A percentile compares a stretch with the other conserved stretches of the same genome.
These are phyloP conservation scores for Jacana jacana DNA, from an alignment of 2,113 vertebrate genomes.

Conservation along the genomic window DNA sequence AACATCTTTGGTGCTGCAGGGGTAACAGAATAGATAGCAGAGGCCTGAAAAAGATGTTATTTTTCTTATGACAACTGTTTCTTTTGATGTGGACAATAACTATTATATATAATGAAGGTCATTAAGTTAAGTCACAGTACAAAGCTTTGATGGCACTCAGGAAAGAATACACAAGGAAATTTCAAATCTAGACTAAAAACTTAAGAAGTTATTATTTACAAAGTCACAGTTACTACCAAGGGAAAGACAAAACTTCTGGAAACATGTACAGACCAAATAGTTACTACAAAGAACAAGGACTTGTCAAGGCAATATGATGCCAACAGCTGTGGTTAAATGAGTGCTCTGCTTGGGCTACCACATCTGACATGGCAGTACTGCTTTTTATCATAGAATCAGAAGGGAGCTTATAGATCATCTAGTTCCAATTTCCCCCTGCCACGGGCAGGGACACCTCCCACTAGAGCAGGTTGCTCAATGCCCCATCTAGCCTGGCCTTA, in stretches of 20 bases:
- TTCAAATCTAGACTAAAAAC: not conserved
- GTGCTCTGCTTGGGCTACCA: not conserved
- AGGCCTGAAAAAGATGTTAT: not conserved
- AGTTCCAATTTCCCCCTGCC: too few relatives aligned
- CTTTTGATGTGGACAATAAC: not conserved
- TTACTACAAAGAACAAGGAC: not conserved
- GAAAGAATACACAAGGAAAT: not conserved
- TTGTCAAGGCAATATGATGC: accelerated
- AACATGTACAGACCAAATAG: not conserved
- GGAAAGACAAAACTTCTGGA: not conserved
- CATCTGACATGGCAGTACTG: not conserved
- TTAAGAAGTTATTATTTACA: not conserved
- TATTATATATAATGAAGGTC: not conserved
- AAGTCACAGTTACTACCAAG: not conserved
- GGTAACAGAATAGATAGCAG: not conserved
- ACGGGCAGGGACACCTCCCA: too few relatives aligned
- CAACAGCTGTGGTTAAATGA: not conserved
- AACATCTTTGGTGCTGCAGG: not conserved
- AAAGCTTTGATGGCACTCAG: not conserved
- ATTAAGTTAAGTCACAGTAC: not conserved
- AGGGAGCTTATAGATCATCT: too few relatives aligned
- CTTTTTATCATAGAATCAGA: not conserved
- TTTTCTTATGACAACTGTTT: not conserved
- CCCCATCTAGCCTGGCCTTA: too few relatives aligned
- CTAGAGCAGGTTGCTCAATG: too few relatives aligned